Base-by-base conservation (phyloP, 2,888 invertebrate genomes). In the Chloroclysta siterata region DNA sequence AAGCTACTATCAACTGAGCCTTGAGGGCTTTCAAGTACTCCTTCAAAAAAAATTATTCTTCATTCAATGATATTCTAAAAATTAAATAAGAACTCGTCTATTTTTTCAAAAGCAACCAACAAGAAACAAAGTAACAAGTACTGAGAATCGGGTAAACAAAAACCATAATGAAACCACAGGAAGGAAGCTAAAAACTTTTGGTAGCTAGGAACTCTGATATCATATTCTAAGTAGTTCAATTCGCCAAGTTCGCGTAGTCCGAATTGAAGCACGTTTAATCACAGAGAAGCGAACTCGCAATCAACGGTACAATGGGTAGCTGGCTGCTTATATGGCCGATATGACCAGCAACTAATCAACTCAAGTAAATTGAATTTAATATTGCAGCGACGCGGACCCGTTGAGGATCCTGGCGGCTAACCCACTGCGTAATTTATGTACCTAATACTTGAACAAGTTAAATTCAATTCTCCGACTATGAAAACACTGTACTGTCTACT, bases 361-460 rank as follows among this genome's bases (percentile, higher is more conserved):
- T 64, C 67, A 55, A 66, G 61, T 67, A 67, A 67, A 67, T 67
- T 67, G 67, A 67, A 67, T 67, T 67, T 64, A 64, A 67, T 67
- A 67, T 67, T 67, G 64, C 63, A 61, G 55, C 51, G 59, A 53
- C 60, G 61, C 53, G 67, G 53, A 48, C 52, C 66, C 55, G 55
- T 28, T n/a, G 60, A 58, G 61, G 51, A 33, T 54, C 53, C 53
- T 28, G 15, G 53, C 44, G 39, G 42, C 56, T 48, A 46, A 47
- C 53, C 48, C 46, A 28, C 65, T 51, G 46, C 17, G 48, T 52
- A 47, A 53, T 51, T 57, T 60, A 60, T 22, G 55, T 44, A 44
- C 53, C 60, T 56, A 55, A 44, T 54, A 50, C 50, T 60, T 42
- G 51, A 51, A 44, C 39, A 33, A 47, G 39, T 39, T 50, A 14